Base-by-base conservation (phyloP, 1,140 invertebrate genomes). In the Drosophila mojavensis region DNA sequence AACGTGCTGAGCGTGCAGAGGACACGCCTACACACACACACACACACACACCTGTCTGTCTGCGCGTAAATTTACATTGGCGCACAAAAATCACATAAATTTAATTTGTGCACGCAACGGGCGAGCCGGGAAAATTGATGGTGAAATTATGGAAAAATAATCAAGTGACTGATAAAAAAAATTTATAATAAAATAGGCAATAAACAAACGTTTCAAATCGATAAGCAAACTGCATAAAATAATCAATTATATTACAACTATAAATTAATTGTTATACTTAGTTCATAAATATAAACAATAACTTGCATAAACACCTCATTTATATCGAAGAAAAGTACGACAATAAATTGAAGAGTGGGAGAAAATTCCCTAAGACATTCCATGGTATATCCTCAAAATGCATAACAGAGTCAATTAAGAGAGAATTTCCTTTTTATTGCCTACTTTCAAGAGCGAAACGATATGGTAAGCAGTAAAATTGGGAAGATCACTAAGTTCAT, bases 1-100 rank as follows among this genome's bases (percentile, higher is more conserved):
- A 86, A 86, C 83, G 83, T 88, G 83, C 83, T 86, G 83, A 88
- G 83, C 83, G 83, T 83, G 83, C 83, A 82, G 1, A 10, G 55
- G 53, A 70, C 78, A 75, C 82, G 69, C 79, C 79, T 70, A 50
- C 47, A 26, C 47, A 50, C 47, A 13, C 20, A 39, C 43, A 36
- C 13, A n/a, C 51, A 45, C 15, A 17, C 4, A 9, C 68, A 43
- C 54, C 48, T 74, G 71, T 39, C 56, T 69, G 71, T 50, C 56
- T 67, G 75, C 75, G 81, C 66, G 55, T 3, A 55, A 71, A 80
- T 85, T 86, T 84, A 75, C 81, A 83, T 71, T 81, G 80, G 67
- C 76, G 79, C 77, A 78, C 78, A 78, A 74, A 81, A 78, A 79
- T 79, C 78, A 85, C 81, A 85, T 86, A 88, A 85, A 85, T 85